Percentiles rank a stretch among this genome's conserved stretches.
Conservation (phyloP, 2,888 invertebrate genomes). For the Sussaba pulchella region DNA sequence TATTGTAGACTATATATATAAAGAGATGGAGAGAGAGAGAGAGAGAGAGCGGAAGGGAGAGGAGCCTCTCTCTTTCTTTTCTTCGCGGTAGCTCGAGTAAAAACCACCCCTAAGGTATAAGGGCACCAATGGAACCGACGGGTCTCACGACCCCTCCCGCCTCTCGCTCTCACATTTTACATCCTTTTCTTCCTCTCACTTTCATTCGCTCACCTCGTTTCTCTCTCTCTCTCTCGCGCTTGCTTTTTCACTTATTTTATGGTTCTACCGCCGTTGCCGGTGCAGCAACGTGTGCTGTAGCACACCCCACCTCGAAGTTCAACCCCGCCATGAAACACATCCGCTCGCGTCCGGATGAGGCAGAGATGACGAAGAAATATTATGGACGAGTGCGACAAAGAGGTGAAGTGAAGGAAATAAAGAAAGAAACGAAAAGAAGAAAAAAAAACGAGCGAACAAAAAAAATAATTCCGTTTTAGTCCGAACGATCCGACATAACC, state of each 20-base stretch:
- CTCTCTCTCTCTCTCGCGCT: conserved; percentile 29
- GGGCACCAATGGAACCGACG: conserved; percentile 79
- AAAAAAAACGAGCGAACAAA: too few relatives aligned
- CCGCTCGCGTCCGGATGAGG: conserved; percentile 53
- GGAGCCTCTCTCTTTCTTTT: conserved; percentile 77
- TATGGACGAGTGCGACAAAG: conserved; percentile 20
- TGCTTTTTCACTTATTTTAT: conserved; percentile 53
- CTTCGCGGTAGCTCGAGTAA: conserved; percentile 79
- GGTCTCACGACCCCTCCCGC: conserved; percentile 69
- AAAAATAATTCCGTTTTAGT: conserved; percentile 56
- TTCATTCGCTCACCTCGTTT: conserved; percentile 33
- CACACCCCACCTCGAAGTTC: conserved; percentile 58
- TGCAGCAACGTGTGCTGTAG: conserved; percentile 57
- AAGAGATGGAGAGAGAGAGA: conserved; percentile 2
- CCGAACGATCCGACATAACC: conserved; percentile 10
- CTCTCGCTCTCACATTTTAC: conserved; percentile 33
- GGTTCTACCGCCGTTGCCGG: conserved; percentile 30
- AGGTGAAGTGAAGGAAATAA: conserved; percentile 20
- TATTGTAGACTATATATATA: conserved; percentile 33
- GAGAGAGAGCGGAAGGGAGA: too few relatives aligned
- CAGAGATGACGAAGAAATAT: conserved; percentile 46
- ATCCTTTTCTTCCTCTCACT: neutral
- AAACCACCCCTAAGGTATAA: conserved; percentile 82
- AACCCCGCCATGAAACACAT: conserved; percentile 64
- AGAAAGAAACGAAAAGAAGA: neutral